A percentile compares a stretch with the other conserved stretches of the same genome.
Evolutionary conservation across 2,113 vertebrate genomes (phyloP).

Genomic region (Ciconia maguari): DNA sequence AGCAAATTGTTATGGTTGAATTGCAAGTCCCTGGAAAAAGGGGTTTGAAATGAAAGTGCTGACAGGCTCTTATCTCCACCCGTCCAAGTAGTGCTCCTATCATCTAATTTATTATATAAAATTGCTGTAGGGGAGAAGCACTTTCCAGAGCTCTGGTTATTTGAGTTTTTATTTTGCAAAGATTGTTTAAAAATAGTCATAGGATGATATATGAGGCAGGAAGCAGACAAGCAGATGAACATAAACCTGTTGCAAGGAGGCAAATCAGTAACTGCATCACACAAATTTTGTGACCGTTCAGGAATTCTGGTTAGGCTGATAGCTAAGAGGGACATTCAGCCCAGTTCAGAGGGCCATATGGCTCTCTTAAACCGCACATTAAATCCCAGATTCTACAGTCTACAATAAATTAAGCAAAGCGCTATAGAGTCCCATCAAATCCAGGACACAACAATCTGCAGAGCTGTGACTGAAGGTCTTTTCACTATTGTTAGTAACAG

Average conservation of each 20-base stretch:
- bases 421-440: not conserved
- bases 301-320: not conserved
- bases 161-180: constrained; percentile 37
- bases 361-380: not conserved
- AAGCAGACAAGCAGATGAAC: not conserved
- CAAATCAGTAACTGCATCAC: not conserved
- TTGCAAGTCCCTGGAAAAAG: constrained; percentile 5
- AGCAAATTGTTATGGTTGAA: constrained; percentile 32
- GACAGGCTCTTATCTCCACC: constrained; percentile 50
- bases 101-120: constrained; percentile 37
- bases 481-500: not conserved
- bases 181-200: not conserved
- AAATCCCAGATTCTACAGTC: not conserved
- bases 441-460: not conserved
- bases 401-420: not conserved
- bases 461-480: not conserved
- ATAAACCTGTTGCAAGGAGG: not conserved
- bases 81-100: constrained; percentile 20
- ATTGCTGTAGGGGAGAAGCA: constrained; percentile 3
- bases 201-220: not conserved
- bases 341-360: not conserved
- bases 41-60: constrained; percentile 52
- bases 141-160: not conserved
- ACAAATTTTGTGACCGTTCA: not conserved
- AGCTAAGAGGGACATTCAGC: not conserved